Base-by-base conservation (phyloP, 1,140 invertebrate genomes). In the Trichonephila clavipes region DNA sequence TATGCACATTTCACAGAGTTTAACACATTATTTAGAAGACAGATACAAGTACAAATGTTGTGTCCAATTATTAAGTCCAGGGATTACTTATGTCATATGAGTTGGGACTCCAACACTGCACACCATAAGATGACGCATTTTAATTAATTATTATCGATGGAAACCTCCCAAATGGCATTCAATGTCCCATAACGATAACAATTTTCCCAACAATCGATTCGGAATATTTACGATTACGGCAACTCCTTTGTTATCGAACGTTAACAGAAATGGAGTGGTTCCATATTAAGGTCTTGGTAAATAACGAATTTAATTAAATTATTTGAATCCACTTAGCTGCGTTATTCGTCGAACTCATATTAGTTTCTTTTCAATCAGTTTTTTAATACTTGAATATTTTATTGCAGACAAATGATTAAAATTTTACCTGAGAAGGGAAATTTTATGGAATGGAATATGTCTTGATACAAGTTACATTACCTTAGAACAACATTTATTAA, bases 11-110 rank as follows among this genome's bases (percentile, higher is more conserved):
- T n/a, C 62, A n/a, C 7, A n/a, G 19, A 8, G 3, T 19, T 16
- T 7, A 5, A 19, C 62, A 64, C 4, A 64, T 64, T 64, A 64
- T 64, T 64, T n/a, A 77, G 72, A 77, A 77, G 72, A 77, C 34
- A 34, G 24, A 77, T 77, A 77, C 72, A 77, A 77, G 72, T 34
- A 77, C 34, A 34, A 77, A 77, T 28, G 14, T 40, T 77, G 34
- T 77, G 34, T 77, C 72, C 72, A 77, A 77, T 77, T 77, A 77
- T 77, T 6, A 77, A 34, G 7, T 5, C 34, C 72, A 16, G 34
- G 72, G 72, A 77, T 77, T 77, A 77, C 72, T 77, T 77, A 77
- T 77, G 72, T 77, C 72, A 77, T 77, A 77, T 77, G 72, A 77
- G 72, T 28, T 77, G 72, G 18, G 28, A 77, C 28, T 21, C 6